Percentiles rank a stretch among this genome's conserved stretches.
phyloP scores from a whole-genome alignment of 2,797 vertebrate species.

The Danionella dracula region DNA sequence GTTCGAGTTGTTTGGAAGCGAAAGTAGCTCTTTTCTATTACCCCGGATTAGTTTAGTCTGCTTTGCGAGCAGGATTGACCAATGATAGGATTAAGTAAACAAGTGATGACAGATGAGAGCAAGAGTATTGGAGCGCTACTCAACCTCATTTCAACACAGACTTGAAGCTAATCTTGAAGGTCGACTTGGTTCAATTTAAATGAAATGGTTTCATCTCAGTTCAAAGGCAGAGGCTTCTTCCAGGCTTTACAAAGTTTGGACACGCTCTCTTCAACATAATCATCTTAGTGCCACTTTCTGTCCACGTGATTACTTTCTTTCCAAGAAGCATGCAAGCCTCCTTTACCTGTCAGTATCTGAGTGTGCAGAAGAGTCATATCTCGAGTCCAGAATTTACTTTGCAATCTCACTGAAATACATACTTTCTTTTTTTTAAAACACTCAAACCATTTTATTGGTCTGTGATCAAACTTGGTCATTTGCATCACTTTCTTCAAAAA shows the following conservation, averaged over 20 bases:
- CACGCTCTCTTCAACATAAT: constrained; percentile 8
- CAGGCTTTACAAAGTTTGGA: not conserved
- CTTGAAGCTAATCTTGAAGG: constrained; percentile 10
- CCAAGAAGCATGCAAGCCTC: not conserved
- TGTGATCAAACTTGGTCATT: no score
- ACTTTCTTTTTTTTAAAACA: no score
- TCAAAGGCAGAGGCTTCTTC: not conserved
- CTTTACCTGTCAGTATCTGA: not conserved
- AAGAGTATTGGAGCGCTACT: constrained; percentile 35
- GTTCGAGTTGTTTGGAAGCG: constrained; percentile 3
- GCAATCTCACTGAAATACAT: no score
- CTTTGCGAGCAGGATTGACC: constrained; percentile 25
- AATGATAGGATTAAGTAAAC: constrained; percentile 37
- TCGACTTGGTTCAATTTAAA: not conserved
- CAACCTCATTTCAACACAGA: constrained; percentile 39
- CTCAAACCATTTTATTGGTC: no score
- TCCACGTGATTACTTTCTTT: not conserved
- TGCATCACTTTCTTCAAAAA: no score
- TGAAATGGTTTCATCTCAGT: not conserved
- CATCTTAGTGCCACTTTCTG: constrained; percentile 14
- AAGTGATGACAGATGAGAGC: constrained; percentile 24
- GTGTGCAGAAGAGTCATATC: not conserved
- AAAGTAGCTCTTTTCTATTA: constrained; percentile 27
- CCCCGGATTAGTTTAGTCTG: constrained; percentile 20
- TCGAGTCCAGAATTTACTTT: not conserved